Evolutionary conservation across 64 coral and sea anemone species (phyloP).

Genomic region (Platygyra sinensis): DNA sequence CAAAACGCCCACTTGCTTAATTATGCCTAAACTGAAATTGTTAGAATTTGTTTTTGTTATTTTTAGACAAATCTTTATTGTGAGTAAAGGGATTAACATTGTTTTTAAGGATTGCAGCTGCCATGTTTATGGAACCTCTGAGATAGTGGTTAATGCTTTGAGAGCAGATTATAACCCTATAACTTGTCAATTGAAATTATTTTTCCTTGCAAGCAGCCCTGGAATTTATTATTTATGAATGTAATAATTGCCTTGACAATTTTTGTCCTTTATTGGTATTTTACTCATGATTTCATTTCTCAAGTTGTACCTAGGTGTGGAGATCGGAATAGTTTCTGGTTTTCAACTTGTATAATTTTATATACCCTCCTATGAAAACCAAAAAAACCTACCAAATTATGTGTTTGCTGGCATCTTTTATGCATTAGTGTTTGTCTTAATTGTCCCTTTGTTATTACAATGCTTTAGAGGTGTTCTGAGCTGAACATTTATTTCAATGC

Average conservation of each 20-base stretch:
- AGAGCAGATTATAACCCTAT: not conserved
- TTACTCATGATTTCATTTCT: not conserved
- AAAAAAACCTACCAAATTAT: no score
- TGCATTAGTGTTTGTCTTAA: no score
- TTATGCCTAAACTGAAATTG: conserved; percentile 11
- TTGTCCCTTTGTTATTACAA: no score
- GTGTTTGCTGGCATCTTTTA: no score
- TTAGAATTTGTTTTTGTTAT: not conserved
- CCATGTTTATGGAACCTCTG: not conserved
- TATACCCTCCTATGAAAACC: no score
- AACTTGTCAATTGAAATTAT: not conserved
- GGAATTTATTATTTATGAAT: conserved; percentile 39
- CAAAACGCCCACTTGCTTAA: not conserved
- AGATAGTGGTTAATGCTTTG: not conserved
- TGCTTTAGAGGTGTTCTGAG: no score
- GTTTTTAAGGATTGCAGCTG: not conserved
- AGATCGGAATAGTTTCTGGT: no score
- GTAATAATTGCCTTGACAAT: conserved; percentile 4
- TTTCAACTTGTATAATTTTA: no score
- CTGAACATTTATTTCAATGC: no score
- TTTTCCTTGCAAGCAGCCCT: not conserved
- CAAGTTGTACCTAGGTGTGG: not conserved
- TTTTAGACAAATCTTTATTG: not conserved
- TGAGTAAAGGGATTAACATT: not conserved
- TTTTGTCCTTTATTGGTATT: not conserved